Evolutionary conservation across 2,113 vertebrate genomes (phyloP).

Genomic region (Neolamprologus longior): DNA sequence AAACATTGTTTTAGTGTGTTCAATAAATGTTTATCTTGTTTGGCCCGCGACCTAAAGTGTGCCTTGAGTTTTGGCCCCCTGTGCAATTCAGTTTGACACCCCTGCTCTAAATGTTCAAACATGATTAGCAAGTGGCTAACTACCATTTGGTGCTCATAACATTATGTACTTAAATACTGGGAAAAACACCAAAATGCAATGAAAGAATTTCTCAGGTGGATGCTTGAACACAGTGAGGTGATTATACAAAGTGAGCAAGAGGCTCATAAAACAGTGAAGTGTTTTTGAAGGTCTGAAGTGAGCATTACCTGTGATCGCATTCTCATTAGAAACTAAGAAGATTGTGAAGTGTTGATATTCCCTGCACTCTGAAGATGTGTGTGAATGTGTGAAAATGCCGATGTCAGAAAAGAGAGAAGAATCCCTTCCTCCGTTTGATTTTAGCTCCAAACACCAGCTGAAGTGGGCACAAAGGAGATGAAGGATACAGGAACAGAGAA

Average conservation of each 20-base stretch:
- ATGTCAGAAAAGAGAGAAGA: background rate
- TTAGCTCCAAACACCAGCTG: background rate
- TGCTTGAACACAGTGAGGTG: conserved; percentile 9
- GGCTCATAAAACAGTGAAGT: conserved; percentile 32
- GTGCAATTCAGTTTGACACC: background rate
- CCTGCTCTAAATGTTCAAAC: background rate
- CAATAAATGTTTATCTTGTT: background rate
- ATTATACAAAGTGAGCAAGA: conserved; percentile 43
- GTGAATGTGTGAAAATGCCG: background rate
- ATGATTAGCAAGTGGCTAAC: background rate
- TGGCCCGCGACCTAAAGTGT: background rate
- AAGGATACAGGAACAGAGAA: background rate
- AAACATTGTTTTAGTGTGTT: background rate
- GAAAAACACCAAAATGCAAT: background rate
- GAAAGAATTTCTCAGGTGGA: background rate
- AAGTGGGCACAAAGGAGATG: background rate
- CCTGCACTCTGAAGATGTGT: conserved; percentile 15
- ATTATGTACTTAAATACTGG: background rate
- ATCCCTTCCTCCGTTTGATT: background rate
- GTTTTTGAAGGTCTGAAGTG: conserved; percentile 55
- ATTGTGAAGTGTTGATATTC: conserved; percentile 39
- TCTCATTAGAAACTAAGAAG: conserved; percentile 53
- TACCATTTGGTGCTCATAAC: background rate
- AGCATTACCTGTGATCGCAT: conserved; percentile 52
- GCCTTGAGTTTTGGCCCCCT: background rate